phyloP scores from a whole-genome alignment of 2,797 vertebrate species.

The Vultur gryphus region DNA sequence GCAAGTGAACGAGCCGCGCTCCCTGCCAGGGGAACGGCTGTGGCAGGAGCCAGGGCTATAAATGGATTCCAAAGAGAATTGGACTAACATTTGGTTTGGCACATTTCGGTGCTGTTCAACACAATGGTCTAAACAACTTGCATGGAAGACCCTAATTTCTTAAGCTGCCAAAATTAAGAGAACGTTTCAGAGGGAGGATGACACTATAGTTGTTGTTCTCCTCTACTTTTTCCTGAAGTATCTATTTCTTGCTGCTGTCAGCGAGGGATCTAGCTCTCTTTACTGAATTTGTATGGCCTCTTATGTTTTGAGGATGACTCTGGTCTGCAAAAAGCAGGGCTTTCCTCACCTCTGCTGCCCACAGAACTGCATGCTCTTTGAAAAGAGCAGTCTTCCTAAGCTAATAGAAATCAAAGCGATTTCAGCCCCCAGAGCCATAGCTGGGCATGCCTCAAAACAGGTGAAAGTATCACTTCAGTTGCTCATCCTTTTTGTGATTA shows the following conservation, averaged over 20 bases:
- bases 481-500: neutral
- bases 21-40: neutral
- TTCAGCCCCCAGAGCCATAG: neutral
- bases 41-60: neutral
- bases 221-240: neutral
- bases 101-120: neutral
- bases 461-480: neutral
- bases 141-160: neutral
- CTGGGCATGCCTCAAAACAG: neutral
- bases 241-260: neutral
- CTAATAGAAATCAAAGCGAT: neutral
- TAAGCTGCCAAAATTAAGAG: neutral
- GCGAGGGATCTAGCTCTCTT: neutral
- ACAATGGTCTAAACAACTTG: neutral
- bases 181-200: neutral
- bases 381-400: neutral
- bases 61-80: neutral
- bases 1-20: rapidly evolving
- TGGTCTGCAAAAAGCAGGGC: neutral
- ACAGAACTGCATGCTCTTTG: neutral
- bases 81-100: neutral
- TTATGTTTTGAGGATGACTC: neutral
- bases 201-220: neutral
- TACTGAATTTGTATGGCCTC: neutral
- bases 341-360: neutral